These are phyloP conservation scores for Trilocha varians DNA, from an alignment of 2,888 invertebrate genomes.

Conservation along the genomic window DNA sequence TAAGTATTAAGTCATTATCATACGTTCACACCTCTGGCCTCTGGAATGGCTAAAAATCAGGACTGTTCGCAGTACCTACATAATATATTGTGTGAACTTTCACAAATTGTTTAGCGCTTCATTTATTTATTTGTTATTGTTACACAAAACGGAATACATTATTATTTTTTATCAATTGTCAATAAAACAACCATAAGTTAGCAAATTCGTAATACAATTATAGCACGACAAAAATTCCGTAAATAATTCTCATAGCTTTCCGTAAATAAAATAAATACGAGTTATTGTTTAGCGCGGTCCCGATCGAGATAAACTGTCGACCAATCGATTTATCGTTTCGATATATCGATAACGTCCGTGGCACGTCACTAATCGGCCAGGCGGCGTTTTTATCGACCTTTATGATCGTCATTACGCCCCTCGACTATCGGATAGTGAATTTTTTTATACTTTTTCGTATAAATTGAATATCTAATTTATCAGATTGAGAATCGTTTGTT, in stretches of 20 bases:
- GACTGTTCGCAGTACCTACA: too few species aligned
- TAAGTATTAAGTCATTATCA: too few species aligned
- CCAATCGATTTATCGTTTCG: constrained; percentile 54
- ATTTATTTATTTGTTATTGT: too few species aligned
- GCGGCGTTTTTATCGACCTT: constrained; percentile 54
- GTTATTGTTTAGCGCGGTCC: constrained; percentile 51
- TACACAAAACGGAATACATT: too few species aligned
- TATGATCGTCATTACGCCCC: constrained; percentile 49
- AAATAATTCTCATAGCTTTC: not conserved
- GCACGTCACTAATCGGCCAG: constrained; percentile 63
- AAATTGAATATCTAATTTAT: constrained; percentile 2
- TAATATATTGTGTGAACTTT: too few species aligned
- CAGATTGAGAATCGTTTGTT: not conserved
- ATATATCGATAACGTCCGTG: constrained; percentile 58
- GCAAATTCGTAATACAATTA: not conserved
- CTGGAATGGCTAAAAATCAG: too few species aligned
- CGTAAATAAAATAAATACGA: constrained; percentile 26
- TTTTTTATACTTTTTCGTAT: constrained; percentile 4
- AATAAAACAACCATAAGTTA: not conserved
- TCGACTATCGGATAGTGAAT: constrained; percentile 1
- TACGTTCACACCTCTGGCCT: too few species aligned
- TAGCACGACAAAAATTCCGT: not conserved
- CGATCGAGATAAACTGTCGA: constrained; percentile 48
- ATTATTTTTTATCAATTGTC: too few species aligned
- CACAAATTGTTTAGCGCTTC: too few species aligned